A percentile compares a stretch with the other conserved stretches of the same genome.
These are phyloP conservation scores for Ia io DNA, from an alignment of 2,113 vertebrate genomes.

Conservation along the genomic window DNA sequence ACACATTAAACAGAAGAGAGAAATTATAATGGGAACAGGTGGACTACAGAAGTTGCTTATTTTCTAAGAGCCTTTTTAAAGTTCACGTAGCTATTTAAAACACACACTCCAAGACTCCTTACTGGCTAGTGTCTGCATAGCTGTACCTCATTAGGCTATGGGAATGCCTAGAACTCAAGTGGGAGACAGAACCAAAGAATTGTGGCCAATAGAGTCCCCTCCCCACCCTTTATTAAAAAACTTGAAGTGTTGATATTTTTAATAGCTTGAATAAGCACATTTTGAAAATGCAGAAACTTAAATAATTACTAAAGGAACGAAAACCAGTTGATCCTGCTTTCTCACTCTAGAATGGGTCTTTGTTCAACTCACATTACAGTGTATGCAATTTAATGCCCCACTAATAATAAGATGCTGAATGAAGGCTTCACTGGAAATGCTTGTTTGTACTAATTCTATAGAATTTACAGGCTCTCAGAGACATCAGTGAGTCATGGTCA, in stretches of 20 bases:
- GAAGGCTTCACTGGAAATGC: neutral
- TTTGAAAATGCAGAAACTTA: conserved; percentile 2
- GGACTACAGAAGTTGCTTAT: neutral
- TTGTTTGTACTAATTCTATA: neutral
- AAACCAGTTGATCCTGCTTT: neutral
- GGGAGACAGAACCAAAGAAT: neutral
- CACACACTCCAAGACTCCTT: neutral
- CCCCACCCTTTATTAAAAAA: neutral
- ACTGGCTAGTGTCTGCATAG: neutral
- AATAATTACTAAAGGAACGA: neutral
- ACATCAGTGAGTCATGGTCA: neutral
- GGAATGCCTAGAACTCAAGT: neutral
- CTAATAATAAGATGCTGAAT: neutral
- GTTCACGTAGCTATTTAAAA: conserved; percentile 10
- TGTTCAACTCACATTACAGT: neutral
- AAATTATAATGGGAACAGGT: neutral
- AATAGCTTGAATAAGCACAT: neutral
- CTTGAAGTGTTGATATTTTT: neutral
- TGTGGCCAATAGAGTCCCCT: neutral
- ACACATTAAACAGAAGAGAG: neutral
- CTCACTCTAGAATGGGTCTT: neutral
- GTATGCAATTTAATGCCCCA: neutral
- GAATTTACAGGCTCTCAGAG: neutral
- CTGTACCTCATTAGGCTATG: neutral
- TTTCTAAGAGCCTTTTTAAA: conserved; percentile 1